Percentiles rank a stretch among this genome's conserved stretches.
Conservation (phyloP, 2,888 invertebrate genomes). For the Miltochrista miniata region DNA sequence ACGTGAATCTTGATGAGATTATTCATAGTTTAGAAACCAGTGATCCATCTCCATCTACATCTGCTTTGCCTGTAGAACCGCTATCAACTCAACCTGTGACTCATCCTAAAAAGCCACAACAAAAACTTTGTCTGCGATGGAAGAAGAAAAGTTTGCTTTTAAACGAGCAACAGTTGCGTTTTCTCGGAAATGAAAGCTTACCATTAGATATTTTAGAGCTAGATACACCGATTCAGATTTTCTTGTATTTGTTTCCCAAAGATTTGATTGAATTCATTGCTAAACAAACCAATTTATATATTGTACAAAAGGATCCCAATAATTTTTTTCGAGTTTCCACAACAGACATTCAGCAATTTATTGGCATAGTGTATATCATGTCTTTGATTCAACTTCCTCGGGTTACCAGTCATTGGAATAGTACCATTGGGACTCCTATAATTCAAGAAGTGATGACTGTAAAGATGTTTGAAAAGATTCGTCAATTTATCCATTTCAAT, state of each 20-base stretch:
- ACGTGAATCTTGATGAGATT: slow-evolving; percentile 4
- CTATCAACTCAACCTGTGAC: neutral
- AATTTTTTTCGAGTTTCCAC: slow-evolving; percentile 22
- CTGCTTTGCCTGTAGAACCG: neutral
- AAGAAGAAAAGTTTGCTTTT: slow-evolving; percentile 20
- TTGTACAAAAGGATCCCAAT: slow-evolving; percentile 26
- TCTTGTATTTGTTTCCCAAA: slow-evolving; percentile 9
- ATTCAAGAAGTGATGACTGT: slow-evolving; percentile 7
- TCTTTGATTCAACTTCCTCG: slow-evolving; percentile 18
- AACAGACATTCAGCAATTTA: slow-evolving; percentile 22
- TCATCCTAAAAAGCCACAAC: too few relatives aligned
- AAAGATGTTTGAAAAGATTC: slow-evolving; percentile 5
- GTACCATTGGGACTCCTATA: neutral
- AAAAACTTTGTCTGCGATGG: slow-evolving; percentile 6
- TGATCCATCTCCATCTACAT: neutral
- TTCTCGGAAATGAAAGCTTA: slow-evolving; percentile 18
- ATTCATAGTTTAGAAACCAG: slow-evolving; percentile 2
- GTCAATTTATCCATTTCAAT: slow-evolving; percentile 4
- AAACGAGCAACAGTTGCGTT: slow-evolving; percentile 20
- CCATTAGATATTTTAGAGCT: slow-evolving; percentile 8
- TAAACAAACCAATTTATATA: slow-evolving; percentile 22
- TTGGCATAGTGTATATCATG: slow-evolving; percentile 30
- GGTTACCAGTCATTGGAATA: slow-evolving; percentile 16
- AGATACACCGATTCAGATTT: slow-evolving; percentile 25
- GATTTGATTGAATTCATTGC: slow-evolving; percentile 15